These are phyloP conservation scores for Falco columbarius DNA, from an alignment of 2,797 vertebrate species.

Conservation along the genomic window DNA sequence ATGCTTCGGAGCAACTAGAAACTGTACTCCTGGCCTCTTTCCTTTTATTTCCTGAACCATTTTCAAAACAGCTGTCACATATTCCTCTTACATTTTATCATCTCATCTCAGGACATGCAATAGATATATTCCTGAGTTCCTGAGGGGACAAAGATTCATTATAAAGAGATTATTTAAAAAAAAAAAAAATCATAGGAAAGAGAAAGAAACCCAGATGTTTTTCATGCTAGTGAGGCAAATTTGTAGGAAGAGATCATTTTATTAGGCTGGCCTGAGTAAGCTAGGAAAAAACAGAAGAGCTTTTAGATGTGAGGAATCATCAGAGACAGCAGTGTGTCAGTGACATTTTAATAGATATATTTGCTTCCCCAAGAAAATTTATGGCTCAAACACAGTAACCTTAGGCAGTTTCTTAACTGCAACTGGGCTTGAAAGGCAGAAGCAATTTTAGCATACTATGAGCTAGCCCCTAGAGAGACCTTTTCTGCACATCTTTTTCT, in stretches of 20 bases:
- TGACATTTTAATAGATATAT: slow-evolving; percentile 31
- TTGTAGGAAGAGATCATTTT: not conserved
- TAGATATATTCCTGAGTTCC: not conserved
- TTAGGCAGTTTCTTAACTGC: not conserved
- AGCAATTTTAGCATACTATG: not conserved
- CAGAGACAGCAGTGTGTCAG: not conserved
- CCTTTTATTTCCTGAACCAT: slow-evolving; percentile 44
- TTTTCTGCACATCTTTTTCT: not conserved
- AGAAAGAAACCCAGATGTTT: not conserved
- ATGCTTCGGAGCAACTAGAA: not conserved
- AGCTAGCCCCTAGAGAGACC: not conserved
- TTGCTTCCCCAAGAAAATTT: slow-evolving; percentile 50
- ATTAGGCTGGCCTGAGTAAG: not conserved
- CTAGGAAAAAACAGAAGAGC: not conserved
- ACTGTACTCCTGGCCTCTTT: not conserved
- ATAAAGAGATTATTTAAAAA: not conserved
- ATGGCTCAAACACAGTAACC: not conserved
- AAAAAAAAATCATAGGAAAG: not conserved
- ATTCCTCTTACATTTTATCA: slow-evolving; percentile 40
- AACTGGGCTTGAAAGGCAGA: not conserved
- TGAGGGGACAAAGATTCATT: not conserved
- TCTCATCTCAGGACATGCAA: slow-evolving; percentile 21
- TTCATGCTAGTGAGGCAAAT: not conserved
- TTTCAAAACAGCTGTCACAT: slow-evolving; percentile 58
- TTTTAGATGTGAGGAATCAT: not conserved